Evolutionary conservation across 2,797 vertebrate species (phyloP), one percentile per base, ranked within the genome.

Genomic region (Decapterus maruadsi): DNA sequence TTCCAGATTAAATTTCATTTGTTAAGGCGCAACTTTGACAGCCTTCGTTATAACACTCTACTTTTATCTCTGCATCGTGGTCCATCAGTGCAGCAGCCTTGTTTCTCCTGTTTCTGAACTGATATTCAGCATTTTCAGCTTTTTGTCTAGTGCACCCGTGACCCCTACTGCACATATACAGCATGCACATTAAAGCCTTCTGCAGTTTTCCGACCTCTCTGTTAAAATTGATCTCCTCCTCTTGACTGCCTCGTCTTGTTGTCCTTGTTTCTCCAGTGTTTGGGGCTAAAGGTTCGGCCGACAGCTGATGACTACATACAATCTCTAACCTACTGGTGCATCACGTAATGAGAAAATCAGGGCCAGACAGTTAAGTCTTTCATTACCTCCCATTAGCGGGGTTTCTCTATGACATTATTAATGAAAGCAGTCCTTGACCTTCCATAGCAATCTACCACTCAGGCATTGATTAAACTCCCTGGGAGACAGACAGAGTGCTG

Each of bases 371-470:
- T 77, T 70, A 51, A 78, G 73, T 79, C 82, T 80, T 79, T 81
- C 82, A 89, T 90, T 90, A 86, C 65, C 70, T 80, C 71, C 76
- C 84, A 90, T 92, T 90, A 89, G 72, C 61, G 74, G 67, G 78
- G 78, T 65, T 87, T 88, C 87, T 90, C 87, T 82, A 64, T 73
- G 82, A 84, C 77, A 82, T 89, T 88, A 90, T 87, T 86, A 90
- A 90, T 92, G 88, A 89, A 80, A 89, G 83, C 68, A 81, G 84
- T 80, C 87, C 88, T 89, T 89, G 90, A 92, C 89, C 89, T 92
- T 93, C 85, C 85, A 60, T 65, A 68, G 80, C 80, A 89, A 89
- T 90, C 81, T 79, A 73, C 58, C 68, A 68, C 74, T 76, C 73
- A 63, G 76, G 63, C 88, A 88, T 72, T 93, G 92, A 93, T 93